Conservation (phyloP, 2,113 vertebrate genomes). For the Naja naja region DNA sequence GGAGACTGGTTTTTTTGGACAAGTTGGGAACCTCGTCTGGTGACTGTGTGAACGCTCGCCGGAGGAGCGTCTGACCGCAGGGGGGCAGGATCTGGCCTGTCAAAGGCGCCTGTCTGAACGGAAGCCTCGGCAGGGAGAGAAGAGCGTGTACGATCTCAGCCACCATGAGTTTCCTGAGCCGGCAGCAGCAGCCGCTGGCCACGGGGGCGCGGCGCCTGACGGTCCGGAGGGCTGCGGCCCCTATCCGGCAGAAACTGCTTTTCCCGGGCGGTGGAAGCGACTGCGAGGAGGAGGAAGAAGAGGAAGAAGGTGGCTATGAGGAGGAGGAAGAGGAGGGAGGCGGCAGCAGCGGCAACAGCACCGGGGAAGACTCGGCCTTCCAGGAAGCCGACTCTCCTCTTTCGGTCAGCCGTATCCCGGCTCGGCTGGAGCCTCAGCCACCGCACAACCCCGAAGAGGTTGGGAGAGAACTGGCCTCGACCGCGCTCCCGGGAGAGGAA, state of each 20-base stretch:
- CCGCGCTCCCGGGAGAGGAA: constrained; percentile 72
- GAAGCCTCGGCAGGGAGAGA: not conserved
- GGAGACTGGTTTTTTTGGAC: not conserved
- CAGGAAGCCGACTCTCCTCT: constrained; percentile 89
- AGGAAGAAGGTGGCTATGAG: constrained; percentile 84
- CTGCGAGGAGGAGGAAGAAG: constrained; percentile 80
- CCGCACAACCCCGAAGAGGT: constrained; percentile 66
- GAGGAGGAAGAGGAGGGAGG: constrained; percentile 87
- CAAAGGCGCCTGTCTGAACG: not conserved
- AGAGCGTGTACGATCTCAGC: not conserved
- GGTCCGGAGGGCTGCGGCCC: constrained; percentile 57
- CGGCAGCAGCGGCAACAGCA: constrained; percentile 80
- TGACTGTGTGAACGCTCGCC: not conserved
- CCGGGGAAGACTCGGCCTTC: constrained; percentile 90
- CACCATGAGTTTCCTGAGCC: constrained; percentile 70
- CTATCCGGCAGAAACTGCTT: constrained; percentile 82
- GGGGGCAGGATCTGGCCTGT: not conserved
- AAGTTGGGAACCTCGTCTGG: not conserved
- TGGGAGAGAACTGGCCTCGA: constrained; percentile 57
- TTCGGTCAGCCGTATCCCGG: constrained; percentile 64
- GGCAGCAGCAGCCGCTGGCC: constrained; percentile 56
- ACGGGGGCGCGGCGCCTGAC: constrained; percentile 53
- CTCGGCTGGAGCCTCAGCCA: constrained; percentile 41
- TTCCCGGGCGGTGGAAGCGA: constrained; percentile 78
- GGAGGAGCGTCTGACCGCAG: not conserved